Conservation (phyloP, 2,888 invertebrate genomes). For the Trachelus stipa region DNA sequence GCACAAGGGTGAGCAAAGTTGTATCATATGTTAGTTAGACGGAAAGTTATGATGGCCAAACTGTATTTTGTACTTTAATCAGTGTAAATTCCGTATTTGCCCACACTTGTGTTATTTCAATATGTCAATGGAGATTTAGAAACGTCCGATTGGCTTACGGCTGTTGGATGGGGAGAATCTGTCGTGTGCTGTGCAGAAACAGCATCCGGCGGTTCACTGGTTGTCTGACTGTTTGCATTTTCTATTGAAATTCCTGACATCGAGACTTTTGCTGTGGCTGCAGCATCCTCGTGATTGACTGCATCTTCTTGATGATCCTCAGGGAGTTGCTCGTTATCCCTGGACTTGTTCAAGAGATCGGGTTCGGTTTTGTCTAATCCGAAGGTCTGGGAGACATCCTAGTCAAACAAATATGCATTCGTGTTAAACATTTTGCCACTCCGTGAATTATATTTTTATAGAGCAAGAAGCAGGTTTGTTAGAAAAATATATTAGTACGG, state of each 20-base stretch:
- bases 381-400: conserved; percentile 64
- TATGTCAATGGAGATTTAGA: neutral
- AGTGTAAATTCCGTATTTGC: neutral
- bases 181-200: conserved; percentile 24
- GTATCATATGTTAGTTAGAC: conserved; percentile 12
- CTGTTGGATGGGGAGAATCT: conserved; percentile 24
- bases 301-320: conserved; percentile 30
- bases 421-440: neutral
- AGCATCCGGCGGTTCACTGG: conserved; percentile 24
- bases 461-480: neutral
- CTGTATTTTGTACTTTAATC: neutral
- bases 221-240: conserved; percentile 25
- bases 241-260: conserved; percentile 31
- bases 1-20: conserved; percentile 9
- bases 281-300: conserved; percentile 28
- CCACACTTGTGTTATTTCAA: neutral
- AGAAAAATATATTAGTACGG: neutral
- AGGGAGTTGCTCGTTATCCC: conserved; percentile 23
- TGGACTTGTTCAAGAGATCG: conserved; percentile 22
- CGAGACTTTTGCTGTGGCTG: conserved; percentile 30
- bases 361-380: conserved; percentile 59
- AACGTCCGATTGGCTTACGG: conserved; percentile 29
- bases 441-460: neutral
- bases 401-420: neutral
- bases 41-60: conserved; percentile 11